phyloP scores from a whole-genome alignment of 2,113 vertebrate species.

The Tenrec ecaudatus region DNA sequence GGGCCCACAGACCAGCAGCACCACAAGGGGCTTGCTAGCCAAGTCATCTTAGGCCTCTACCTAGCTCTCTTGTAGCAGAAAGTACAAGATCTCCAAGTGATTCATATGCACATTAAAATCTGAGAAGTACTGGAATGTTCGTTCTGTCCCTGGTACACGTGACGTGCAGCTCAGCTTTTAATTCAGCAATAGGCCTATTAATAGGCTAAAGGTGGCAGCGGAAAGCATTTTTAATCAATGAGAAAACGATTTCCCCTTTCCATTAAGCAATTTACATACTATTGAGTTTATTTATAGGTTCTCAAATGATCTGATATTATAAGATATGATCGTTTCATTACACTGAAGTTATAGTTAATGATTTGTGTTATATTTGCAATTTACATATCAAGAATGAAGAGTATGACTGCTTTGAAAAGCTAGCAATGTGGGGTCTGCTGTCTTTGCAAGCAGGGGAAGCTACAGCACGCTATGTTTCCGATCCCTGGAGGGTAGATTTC shows the following conservation, averaged over 20 bases:
- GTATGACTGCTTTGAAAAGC: conserved; percentile 41
- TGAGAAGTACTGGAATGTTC: conserved; percentile 45
- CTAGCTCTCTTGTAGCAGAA: background rate
- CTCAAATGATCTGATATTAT: conserved; percentile 63
- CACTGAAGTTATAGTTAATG: conserved; percentile 65
- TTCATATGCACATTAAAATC: conserved; percentile 46
- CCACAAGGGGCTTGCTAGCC: conserved; percentile 7
- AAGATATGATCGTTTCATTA: conserved; percentile 70
- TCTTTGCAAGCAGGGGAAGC: conserved; percentile 32
- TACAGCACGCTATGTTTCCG: conserved; percentile 33
- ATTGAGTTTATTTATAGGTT: conserved; percentile 72
- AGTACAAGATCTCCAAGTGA: conserved; percentile 39
- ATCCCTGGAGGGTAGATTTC: conserved; percentile 28
- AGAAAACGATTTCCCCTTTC: conserved; percentile 62
- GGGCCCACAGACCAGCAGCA: background rate
- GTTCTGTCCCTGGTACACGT: conserved; percentile 42
- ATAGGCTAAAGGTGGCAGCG: conserved; percentile 60
- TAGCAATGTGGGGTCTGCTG: conserved; percentile 42
- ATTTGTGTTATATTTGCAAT: conserved; percentile 63
- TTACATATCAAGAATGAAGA: conserved; percentile 62
- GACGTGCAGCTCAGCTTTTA: conserved; percentile 46
- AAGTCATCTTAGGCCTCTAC: background rate
- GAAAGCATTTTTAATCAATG: conserved; percentile 74
- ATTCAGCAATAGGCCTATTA: conserved; percentile 46
- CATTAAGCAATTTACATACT: conserved; percentile 71